Evolutionary conservation across 2,888 invertebrate species (phyloP), one percentile per base, ranked within the genome.

Genomic region (Clivina fossor): DNA sequence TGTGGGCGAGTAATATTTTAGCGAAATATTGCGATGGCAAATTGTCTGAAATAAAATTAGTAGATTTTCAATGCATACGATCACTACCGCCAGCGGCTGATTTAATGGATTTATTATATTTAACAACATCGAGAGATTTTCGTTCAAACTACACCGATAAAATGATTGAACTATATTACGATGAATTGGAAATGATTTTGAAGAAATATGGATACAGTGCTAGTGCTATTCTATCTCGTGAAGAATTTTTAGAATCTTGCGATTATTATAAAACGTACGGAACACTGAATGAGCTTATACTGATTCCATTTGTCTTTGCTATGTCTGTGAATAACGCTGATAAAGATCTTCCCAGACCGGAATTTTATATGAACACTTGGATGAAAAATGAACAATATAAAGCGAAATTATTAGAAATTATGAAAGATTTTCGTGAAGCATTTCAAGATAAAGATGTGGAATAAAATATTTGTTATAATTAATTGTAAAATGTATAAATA

Each of bases 1-100:
- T 76, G 13, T 78, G 77, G 78, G 68, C 73, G 0, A 76, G 76
- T 50, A 78, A 78, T 60, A 56, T 76, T 0, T 68, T 78, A 67
- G 74, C 75, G 15, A 65, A 66, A 54, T 58, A 57, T 30, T 59
- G 59, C 67, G 64, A 58, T 60, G 22, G 20, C 4, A n/a, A n/a
- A n/a, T 49, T 60, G 4, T 22, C 50, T 3, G 54, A 62, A 47
- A 70, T 69, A 8, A 64, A 61, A 50, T 57, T 66, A 20, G 59
- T 68, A 3, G 68, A 68, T 58, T 68, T 65, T 44, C 68, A 69
- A 61, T 61, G 59, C 5, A 65, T 62, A 38, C 58, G 66, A 4
- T 67, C 65, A 44, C 57, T 61, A 48, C 67, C 68, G 4, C 66
- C 67, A 3, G 64, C 64, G 2, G 64, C 65, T 30, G 69, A 68